Evolutionary conservation across 2,797 vertebrate species (phyloP).

Genomic region (Cirrhinus mrigala): DNA sequence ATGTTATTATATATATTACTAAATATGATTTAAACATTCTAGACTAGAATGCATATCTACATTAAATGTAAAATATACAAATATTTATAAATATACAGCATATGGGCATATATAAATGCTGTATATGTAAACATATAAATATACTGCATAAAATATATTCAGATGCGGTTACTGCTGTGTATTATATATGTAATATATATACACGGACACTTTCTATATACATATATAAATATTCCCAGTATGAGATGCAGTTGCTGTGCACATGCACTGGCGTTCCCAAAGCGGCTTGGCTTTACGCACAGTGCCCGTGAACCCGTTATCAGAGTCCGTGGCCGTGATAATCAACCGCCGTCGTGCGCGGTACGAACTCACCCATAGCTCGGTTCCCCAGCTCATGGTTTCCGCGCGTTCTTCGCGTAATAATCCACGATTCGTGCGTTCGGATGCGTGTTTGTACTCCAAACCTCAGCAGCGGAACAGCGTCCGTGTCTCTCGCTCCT

Average conservation of each 20-base stretch:
- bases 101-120: neutral
- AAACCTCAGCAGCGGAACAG: constrained; percentile 59
- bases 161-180: neutral
- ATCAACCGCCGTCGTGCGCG: constrained; percentile 9
- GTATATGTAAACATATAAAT: neutral
- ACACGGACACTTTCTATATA: neutral
- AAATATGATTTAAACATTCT: neutral
- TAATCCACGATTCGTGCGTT: constrained; percentile 77
- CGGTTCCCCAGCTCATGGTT: constrained; percentile 88
- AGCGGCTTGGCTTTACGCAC: neutral
- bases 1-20: too few relatives aligned
- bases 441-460: constrained; percentile 52
- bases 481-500: constrained; percentile 9
- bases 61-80: neutral
- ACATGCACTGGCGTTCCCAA: neutral
- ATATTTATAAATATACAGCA: neutral
- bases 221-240: neutral
- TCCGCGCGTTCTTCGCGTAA: constrained; percentile 72
- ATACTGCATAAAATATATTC: neutral
- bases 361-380: constrained; percentile 82
- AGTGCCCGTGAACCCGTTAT: constrained; percentile 56
- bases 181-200: neutral
- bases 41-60: neutral
- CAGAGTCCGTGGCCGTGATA: neutral
- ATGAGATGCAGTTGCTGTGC: neutral